Evolutionary conservation across 2,113 vertebrate genomes (phyloP).

Genomic region (Cardinalis cardinalis): DNA sequence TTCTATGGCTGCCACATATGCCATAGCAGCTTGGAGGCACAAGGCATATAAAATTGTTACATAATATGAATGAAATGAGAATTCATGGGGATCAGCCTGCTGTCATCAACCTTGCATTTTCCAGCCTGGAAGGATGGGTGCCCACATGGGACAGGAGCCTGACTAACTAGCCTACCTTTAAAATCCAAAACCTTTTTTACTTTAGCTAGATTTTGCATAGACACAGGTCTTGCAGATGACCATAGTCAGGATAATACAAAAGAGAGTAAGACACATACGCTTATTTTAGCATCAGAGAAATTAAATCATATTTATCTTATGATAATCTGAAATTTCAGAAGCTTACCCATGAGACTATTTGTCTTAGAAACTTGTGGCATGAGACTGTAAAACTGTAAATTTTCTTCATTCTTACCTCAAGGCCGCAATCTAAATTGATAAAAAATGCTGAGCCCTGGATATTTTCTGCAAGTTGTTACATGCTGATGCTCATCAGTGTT

Average conservation of each 20-base stretch:
- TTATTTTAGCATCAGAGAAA: neutral
- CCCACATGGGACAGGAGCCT: neutral
- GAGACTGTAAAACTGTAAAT: neutral
- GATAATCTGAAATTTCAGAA: neutral
- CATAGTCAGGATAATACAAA: neutral
- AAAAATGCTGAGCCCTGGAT: neutral
- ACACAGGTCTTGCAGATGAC: neutral
- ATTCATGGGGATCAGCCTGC: neutral
- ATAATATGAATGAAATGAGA: neutral
- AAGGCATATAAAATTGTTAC: neutral
- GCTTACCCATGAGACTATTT: neutral
- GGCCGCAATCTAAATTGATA: neutral
- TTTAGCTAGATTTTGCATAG: neutral
- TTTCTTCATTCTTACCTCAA: neutral
- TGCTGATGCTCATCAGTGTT: neutral
- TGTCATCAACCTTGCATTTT: neutral
- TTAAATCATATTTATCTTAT: neutral
- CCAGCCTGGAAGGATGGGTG: neutral
- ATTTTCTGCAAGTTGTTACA: neutral
- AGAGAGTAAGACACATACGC: neutral
- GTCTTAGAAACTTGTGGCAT: neutral
- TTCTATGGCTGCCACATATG: rapidly evolving
- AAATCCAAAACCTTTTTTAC: neutral
- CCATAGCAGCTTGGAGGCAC: rapidly evolving
- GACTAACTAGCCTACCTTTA: neutral